These are phyloP conservation scores for Centropristis striata DNA, from an alignment of 2,113 vertebrate genomes.

Conservation along the genomic window DNA sequence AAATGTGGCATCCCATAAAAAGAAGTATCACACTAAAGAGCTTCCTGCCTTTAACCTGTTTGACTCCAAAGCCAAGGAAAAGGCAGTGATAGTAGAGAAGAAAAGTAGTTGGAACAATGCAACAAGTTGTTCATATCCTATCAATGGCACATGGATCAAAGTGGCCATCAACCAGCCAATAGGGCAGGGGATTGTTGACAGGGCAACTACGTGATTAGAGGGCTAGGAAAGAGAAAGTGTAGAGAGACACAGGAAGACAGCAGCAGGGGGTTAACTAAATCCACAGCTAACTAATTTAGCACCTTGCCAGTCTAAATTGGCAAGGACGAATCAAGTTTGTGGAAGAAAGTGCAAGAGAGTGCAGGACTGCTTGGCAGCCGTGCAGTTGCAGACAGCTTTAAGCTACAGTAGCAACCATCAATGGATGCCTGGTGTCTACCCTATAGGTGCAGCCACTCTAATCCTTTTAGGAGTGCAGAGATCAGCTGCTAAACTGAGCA, in stretches of 20 bases:
- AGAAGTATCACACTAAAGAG: slow-evolving; percentile 33
- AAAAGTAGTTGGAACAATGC: not conserved
- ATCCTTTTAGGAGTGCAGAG: slow-evolving; percentile 63
- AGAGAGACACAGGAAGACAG: slow-evolving; percentile 20
- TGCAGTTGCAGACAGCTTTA: slow-evolving; percentile 27
- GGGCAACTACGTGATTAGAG: slow-evolving; percentile 32
- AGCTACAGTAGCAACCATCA: slow-evolving; percentile 17
- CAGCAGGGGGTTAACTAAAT: slow-evolving; percentile 20
- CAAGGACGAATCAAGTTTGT: not conserved
- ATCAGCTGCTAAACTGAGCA: slow-evolving; percentile 71
- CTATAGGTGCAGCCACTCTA: slow-evolving; percentile 42
- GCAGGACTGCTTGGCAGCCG: slow-evolving; percentile 5
- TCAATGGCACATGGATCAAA: not conserved
- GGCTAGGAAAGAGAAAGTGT: not conserved
- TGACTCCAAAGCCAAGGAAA: not conserved
- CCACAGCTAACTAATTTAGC: slow-evolving; percentile 46
- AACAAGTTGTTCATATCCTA: slow-evolving; percentile 3
- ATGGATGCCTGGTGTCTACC: slow-evolving; percentile 9
- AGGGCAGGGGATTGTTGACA: not conserved
- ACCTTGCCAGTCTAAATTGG: slow-evolving; percentile 26
- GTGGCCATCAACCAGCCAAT: slow-evolving; percentile 13
- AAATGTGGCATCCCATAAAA: slow-evolving; percentile 27
- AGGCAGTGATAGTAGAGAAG: not conserved
- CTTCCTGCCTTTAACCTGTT: slow-evolving; percentile 32
- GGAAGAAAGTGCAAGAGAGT: not conserved